Evolutionary conservation across 2,113 vertebrate genomes (phyloP).

Genomic region (Hymenochirus boettgeri): DNA sequence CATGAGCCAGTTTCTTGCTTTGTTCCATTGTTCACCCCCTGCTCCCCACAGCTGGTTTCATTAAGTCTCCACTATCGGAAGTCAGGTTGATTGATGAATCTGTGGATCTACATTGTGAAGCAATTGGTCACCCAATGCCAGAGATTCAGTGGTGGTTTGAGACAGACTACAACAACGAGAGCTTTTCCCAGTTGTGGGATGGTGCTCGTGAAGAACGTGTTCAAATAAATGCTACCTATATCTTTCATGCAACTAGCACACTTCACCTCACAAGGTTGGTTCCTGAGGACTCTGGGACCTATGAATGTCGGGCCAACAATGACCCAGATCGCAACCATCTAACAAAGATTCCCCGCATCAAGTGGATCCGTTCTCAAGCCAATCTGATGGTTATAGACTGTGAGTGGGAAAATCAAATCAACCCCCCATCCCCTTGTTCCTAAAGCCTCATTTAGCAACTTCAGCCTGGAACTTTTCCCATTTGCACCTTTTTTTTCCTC

Average conservation of each 20-base stretch:
- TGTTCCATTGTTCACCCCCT: slow-evolving; percentile 41
- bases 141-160: slow-evolving; percentile 93
- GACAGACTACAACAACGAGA: slow-evolving; percentile 67
- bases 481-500: not conserved
- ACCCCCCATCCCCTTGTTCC: slow-evolving; percentile 27
- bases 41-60: slow-evolving; percentile 72
- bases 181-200: slow-evolving; percentile 77
- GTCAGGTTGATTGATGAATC: slow-evolving; percentile 66
- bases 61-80: slow-evolving; percentile 80
- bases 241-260: slow-evolving; percentile 76
- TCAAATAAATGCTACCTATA: slow-evolving; percentile 80
- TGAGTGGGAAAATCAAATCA: slow-evolving; percentile 71
- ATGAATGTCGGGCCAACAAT: slow-evolving; percentile 92
- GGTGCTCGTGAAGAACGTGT: slow-evolving; percentile 75
- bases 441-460: not conserved
- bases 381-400: slow-evolving; percentile 88
- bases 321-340: slow-evolving; percentile 90
- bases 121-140: slow-evolving; percentile 77
- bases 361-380: slow-evolving; percentile 93
- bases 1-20: not conserved
- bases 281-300: slow-evolving; percentile 75
- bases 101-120: slow-evolving; percentile 84
- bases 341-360: slow-evolving; percentile 84
- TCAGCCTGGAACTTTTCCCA: not conserved
- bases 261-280: slow-evolving; percentile 70